Percentiles rank a stretch among this genome's conserved stretches.
phyloP scores from a whole-genome alignment of 2,113 vertebrate genomes.

The Grammomys dolichurus region DNA sequence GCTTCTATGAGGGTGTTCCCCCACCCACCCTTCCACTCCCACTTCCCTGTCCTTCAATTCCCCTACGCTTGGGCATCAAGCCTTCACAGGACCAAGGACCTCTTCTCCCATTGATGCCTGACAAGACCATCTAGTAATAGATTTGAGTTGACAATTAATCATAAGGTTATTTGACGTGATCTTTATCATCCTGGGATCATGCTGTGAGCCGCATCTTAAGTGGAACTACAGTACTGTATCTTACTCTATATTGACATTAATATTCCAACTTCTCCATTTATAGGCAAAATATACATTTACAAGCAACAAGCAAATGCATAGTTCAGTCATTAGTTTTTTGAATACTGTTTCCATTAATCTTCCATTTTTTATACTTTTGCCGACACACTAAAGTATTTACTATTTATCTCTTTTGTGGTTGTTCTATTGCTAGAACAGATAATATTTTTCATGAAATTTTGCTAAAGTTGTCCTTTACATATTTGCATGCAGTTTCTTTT shows the following conservation, averaged over 20 bases:
- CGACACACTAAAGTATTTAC: neutral
- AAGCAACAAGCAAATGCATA: neutral
- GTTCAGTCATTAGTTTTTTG: neutral
- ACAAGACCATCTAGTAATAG: too few species aligned
- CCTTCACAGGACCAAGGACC: too few species aligned
- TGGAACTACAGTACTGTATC: neutral
- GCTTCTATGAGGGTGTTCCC: too few species aligned
- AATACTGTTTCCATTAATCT: neutral
- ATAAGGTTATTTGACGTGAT: too few species aligned
- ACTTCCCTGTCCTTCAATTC: too few species aligned
- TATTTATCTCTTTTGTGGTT: neutral
- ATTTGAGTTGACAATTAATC: neutral
- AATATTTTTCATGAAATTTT: neutral
- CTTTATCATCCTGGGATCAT: neutral
- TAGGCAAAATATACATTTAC: neutral
- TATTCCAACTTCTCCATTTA: neutral
- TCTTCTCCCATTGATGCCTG: too few species aligned
- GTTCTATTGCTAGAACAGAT: neutral
- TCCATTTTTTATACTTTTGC: neutral
- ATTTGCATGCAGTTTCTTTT: neutral
- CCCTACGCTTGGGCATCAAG: too few species aligned
- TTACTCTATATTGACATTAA: neutral
- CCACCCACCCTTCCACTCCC: too few species aligned
- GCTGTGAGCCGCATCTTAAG: too few species aligned
- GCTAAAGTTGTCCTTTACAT: neutral